Evolutionary conservation across 2,888 invertebrate genomes (phyloP).

Genomic region (Rhamphomyia laevipes): DNA sequence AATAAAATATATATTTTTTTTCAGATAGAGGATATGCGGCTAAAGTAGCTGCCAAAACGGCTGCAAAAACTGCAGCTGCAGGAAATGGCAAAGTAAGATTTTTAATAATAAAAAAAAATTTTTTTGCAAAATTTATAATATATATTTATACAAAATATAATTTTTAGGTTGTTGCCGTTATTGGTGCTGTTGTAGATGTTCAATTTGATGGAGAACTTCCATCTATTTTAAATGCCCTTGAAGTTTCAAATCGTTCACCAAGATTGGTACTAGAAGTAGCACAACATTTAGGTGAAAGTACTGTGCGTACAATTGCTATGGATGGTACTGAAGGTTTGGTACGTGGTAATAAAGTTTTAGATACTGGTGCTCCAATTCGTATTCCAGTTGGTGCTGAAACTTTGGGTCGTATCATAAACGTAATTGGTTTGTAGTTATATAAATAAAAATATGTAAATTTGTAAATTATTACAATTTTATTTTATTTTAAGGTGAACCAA

Average conservation of each 20-base stretch:
- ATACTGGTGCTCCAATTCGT: constrained; percentile 78
- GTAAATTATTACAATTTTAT: too few relatives aligned
- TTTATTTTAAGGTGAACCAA: constrained; percentile 45
- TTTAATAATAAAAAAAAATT: not conserved
- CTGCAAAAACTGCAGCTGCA: constrained; percentile 22
- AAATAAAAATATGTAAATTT: not conserved
- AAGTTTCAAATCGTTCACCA: constrained; percentile 74
- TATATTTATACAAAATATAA: too few relatives aligned
- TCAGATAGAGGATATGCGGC: constrained; percentile 21
- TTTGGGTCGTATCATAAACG: constrained; percentile 87
- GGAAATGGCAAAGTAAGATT: constrained; percentile 20
- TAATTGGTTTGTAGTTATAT: constrained; percentile 49
- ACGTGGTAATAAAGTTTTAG: constrained; percentile 70
- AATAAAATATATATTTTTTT: too few relatives aligned
- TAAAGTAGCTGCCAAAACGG: too few relatives aligned
- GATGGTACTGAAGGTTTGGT: constrained; percentile 87
- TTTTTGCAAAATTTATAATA: not conserved
- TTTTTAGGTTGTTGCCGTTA: constrained; percentile 70
- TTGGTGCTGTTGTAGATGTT: constrained; percentile 95
- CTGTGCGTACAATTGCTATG: constrained; percentile 88
- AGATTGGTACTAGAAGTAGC: constrained; percentile 76
- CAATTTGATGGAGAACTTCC: constrained; percentile 85
- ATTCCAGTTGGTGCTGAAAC: constrained; percentile 88
- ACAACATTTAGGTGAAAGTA: constrained; percentile 85
- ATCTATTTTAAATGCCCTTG: constrained; percentile 86